phyloP scores from a whole-genome alignment of 2,888 invertebrate genomes.

The Hybos culiciformis region DNA sequence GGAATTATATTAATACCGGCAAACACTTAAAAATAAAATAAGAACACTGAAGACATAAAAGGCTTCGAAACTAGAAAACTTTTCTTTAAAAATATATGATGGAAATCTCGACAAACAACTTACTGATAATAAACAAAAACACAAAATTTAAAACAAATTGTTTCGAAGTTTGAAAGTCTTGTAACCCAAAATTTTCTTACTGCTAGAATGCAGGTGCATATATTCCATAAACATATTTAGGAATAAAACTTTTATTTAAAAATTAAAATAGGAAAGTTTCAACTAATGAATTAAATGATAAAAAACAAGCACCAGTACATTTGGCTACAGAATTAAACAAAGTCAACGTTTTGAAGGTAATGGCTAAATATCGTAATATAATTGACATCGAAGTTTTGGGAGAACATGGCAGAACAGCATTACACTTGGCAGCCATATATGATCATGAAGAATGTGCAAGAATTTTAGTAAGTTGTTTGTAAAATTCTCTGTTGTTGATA shows the following conservation, averaged over 20 bases:
- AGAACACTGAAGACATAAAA: no score
- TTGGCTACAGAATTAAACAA: slow-evolving; percentile 66
- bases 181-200: no score
- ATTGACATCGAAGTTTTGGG: slow-evolving; percentile 66
- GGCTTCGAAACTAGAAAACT: no score
- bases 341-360: slow-evolving; percentile 51
- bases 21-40: no score
- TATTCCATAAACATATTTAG: no score
- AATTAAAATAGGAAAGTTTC: slow-evolving; percentile 47
- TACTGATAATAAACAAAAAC: no score
- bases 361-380: slow-evolving; percentile 51
- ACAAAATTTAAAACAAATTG: no score
- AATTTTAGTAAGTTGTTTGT: slow-evolving; percentile 48
- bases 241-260: background rate
- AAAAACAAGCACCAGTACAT: slow-evolving; percentile 66
- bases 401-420: slow-evolving; percentile 59
- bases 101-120: no score
- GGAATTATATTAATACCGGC: no score
- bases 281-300: slow-evolving; percentile 56
- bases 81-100: no score
- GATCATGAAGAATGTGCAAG: slow-evolving; percentile 72
- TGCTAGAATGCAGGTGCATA: no score
- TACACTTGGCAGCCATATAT: slow-evolving; percentile 73
- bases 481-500: background rate
- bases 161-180: no score